Evolutionary conservation across 1,140 invertebrate species (phyloP), one percentile per base, ranked within the genome.

Genomic region (Anastrepha ludens): DNA sequence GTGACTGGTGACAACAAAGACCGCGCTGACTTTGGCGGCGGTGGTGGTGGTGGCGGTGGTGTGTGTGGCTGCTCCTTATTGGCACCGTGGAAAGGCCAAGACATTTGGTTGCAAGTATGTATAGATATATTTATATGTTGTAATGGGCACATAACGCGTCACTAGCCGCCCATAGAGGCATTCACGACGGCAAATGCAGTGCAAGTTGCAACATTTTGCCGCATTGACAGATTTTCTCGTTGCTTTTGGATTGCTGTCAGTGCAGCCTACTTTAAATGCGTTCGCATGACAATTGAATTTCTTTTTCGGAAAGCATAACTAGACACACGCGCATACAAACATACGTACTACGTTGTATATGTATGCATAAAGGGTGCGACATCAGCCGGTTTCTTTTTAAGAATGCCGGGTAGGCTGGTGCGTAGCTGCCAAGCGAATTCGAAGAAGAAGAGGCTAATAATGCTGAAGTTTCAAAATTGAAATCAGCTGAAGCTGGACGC

Each of bases 31-130:
- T 29, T 29, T 8, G 7, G 47, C 20, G 5, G 50, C 0, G 9
- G 20, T 81, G 47, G 15, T 55, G 29, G 5, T 39, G 5, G 64
- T 39, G 20, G 7, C 5, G 3, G 47, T 39, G 15, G 39, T 29
- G 29, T 29, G 29, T 29, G 29, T 47, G 39, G 41, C 67, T 74
- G 67, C 41, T 44, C 67, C 67, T 74, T 17, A 13, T 13, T 47
- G 39, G 11, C 47, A 55, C 44, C 20, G 74, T 81, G 74, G n/a
- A 81, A 55, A 29, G 74, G 74, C 9, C 47, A 81, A 81, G 8
- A 81, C 9, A 81, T 81, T 81, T 81, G 74, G 74, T 55, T 9
- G 55, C 74, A 55, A n/a, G 74, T 58, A 47, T 29, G 41, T 62
- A n/a, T 13, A 58, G 7, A 15, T 13, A 62, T 17, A 6, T 4